Evolutionary conservation across 2,888 invertebrate species (phyloP), one percentile per base, ranked within the genome.

Genomic region (Cryptophagus acutangulus): DNA sequence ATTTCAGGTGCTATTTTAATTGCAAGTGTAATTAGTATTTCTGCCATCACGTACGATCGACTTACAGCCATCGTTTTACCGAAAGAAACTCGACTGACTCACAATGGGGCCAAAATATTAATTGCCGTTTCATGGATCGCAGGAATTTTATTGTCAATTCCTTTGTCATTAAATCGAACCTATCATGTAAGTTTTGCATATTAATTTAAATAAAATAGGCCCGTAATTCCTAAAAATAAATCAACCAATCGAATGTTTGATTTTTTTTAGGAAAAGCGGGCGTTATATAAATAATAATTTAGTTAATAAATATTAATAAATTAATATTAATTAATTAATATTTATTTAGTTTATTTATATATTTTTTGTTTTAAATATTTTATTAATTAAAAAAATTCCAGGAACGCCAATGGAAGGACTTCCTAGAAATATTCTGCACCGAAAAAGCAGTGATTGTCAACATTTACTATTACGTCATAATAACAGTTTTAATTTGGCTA

Each of bases 11-110:
- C 82, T 0, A 73, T 87, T 36, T 73, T 90, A 1, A 70, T 91
- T 36, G 80, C 87, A 2, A 83, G 84, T 31, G 85, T 90, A 0
- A 77, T 84, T 44, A 88, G 84, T 41, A 73, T 91, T 41, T 80
- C 84, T 20, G 76, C 82, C 14, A 84, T 91, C 0, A 87, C 87
- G 35, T 88, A 87, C 58, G 89, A 91, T 61, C 76, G 91, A 13
- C 71, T 91, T 15, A 85, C 87, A 2, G 87, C 87, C 4, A 87
- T 91, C 26, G 83, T 84, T 0, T 66, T 84, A 40, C 84, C 87
- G 0, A 71, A 77, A 54, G 83, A 85, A 51, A 81, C 82, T 0
- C 77, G 83, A 47, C 67, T 89, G 34, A 82, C 80, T 0, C 75
- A 76, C 35, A 72, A 74, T 25, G 76, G 75, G 2, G 81, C 84